phyloP scores from a whole-genome alignment of 2,113 vertebrate species.

The Gila orcuttii region DNA sequence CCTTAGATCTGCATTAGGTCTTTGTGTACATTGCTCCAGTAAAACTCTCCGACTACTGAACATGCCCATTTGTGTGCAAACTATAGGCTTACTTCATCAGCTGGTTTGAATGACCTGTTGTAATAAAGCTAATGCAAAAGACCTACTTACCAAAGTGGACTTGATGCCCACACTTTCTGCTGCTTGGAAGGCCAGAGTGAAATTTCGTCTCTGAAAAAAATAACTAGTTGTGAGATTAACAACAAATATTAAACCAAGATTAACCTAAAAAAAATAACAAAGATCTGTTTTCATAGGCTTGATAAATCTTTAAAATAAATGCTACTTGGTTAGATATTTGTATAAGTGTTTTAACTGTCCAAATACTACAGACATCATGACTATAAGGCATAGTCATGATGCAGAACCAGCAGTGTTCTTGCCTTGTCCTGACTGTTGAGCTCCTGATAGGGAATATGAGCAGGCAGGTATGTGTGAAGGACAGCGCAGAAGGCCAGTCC shows the following conservation, averaged over 20 bases:
- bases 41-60: background rate
- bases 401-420: slow-evolving; percentile 40
- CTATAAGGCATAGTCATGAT: background rate
- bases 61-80: background rate
- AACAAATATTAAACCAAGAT: background rate
- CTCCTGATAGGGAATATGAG: slow-evolving; percentile 95
- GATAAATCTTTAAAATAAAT: background rate
- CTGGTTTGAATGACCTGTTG: slow-evolving; percentile 4
- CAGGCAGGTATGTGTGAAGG: slow-evolving; percentile 94
- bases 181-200: slow-evolving; percentile 95
- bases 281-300: background rate
- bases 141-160: slow-evolving; percentile 89
- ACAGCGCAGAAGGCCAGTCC: slow-evolving; percentile 94
- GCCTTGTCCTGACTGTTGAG: slow-evolving; percentile 94
- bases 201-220: slow-evolving; percentile 87
- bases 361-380: too few relatives aligned
- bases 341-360: too few relatives aligned
- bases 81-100: background rate
- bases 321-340: background rate
- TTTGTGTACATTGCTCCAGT: background rate
- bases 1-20: background rate
- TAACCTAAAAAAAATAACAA: slow-evolving; percentile 28
- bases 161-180: slow-evolving; percentile 98
- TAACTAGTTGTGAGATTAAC: background rate
- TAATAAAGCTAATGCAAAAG: slow-evolving; percentile 1